A percentile compares a stretch with the other conserved stretches of the same genome.
Evolutionary conservation across 2,888 invertebrate species (phyloP).

Genomic region (Napeogenes sylphis): DNA sequence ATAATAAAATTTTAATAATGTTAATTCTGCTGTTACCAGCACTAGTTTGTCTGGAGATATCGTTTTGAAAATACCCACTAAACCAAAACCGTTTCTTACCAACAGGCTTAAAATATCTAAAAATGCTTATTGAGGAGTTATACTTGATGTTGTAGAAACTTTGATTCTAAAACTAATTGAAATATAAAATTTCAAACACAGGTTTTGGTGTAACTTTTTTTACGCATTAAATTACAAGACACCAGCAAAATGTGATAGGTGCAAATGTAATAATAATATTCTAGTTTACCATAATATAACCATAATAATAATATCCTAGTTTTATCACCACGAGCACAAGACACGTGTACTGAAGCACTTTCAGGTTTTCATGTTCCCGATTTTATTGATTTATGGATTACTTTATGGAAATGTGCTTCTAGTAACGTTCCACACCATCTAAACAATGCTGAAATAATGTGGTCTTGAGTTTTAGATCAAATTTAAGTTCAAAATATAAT

Average conservation of each 20-base stretch:
- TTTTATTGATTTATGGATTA: neutral
- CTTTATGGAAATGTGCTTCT: constrained; percentile 6
- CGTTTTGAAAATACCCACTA: too few species aligned
- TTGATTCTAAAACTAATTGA: too few species aligned
- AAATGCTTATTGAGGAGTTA: too few species aligned
- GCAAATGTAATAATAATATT: neutral
- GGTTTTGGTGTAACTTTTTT: neutral
- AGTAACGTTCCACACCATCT: neutral
- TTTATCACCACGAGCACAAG: too few species aligned
- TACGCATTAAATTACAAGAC: neutral
- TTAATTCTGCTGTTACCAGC: too few species aligned
- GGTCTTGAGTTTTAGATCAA: neutral
- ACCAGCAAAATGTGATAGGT: neutral
- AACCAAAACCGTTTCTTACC: too few species aligned
- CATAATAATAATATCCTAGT: too few species aligned
- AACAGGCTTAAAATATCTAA: too few species aligned
- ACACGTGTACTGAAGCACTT: constrained; percentile 2
- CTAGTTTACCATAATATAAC: too few species aligned
- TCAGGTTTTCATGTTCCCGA: neutral
- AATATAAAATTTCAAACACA: neutral
- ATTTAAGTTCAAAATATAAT: neutral
- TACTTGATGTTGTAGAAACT: too few species aligned
- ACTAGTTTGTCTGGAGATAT: too few species aligned
- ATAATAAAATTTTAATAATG: too few species aligned
- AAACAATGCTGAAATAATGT: neutral